These are phyloP conservation scores for Apostichopus californicus DNA, from an alignment of 35 echinoderm and acorn worm genomes.

Conservation along the genomic window DNA sequence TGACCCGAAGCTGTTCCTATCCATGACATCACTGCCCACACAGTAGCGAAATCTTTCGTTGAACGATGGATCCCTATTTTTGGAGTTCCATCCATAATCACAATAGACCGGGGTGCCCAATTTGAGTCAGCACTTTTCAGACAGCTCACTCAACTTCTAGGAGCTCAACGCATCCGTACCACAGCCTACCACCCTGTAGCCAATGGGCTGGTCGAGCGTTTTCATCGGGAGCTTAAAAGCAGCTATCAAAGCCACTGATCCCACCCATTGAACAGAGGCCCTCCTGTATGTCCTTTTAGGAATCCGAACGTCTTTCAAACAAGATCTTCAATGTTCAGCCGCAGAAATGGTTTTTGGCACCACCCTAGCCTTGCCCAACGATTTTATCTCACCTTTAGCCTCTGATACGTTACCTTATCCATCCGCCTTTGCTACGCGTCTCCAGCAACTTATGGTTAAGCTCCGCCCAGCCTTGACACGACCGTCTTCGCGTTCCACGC, in stretches of 20 bases:
- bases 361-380: neutral
- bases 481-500: neutral
- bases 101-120: neutral
- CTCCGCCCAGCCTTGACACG: neutral
- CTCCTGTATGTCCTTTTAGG: too few species aligned
- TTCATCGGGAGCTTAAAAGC: slow-evolving; percentile 7
- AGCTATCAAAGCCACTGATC: too few species aligned
- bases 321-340: too few species aligned
- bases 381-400: slow-evolving; percentile 25
- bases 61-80: neutral
- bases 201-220: neutral
- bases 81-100: neutral
- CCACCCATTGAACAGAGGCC: too few species aligned
- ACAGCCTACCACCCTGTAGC: neutral
- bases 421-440: slow-evolving; percentile 17
- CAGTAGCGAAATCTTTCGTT: neutral
- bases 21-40: neutral
- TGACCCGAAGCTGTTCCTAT: neutral
- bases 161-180: neutral
- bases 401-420: slow-evolving; percentile 15
- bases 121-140: neutral
- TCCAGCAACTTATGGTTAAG: slow-evolving; percentile 13
- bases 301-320: too few species aligned
- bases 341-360: neutral
- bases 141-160: neutral